Evolutionary conservation across 1,140 invertebrate genomes (phyloP).

Genomic region (Drosophila sproati): DNA sequence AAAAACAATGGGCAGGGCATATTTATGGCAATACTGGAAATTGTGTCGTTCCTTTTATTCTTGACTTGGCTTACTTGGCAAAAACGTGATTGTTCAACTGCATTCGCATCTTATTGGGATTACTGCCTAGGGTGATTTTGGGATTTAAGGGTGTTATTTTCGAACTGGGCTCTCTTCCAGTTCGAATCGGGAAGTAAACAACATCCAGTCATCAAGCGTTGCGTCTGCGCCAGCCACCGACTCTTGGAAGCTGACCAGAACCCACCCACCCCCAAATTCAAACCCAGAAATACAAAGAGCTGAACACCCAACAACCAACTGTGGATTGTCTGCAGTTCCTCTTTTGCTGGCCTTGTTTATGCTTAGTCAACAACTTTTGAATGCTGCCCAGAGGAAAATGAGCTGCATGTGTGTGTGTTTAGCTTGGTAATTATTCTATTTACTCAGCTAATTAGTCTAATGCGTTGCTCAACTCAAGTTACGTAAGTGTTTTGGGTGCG

Average conservation of each 20-base stretch:
- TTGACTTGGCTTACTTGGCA: conserved; percentile 54
- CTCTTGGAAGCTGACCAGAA: conserved; percentile 43
- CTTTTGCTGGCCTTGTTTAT: conserved; percentile 61
- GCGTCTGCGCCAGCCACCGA: conserved; percentile 46
- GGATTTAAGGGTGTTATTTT: conserved; percentile 49
- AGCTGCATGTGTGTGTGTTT: conserved; percentile 43
- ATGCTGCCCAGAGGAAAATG: conserved; percentile 15
- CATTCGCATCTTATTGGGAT: conserved; percentile 50
- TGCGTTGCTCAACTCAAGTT: conserved; percentile 25
- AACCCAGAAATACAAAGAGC: background rate
- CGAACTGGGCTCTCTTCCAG: conserved; percentile 31
- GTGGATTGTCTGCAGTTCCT: conserved; percentile 58
- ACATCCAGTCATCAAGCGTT: conserved; percentile 53
- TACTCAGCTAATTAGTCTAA: conserved; percentile 70
- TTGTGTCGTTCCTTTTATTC: conserved; percentile 43
- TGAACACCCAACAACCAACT: conserved; percentile 64
- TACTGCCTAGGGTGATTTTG: conserved; percentile 2
- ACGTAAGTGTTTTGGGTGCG: conserved; percentile 28
- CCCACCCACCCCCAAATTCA: background rate
- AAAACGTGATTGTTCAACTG: conserved; percentile 68
- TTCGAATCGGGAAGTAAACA: conserved; percentile 77
- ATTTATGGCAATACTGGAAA: conserved; percentile 47
- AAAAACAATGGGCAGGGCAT: conserved; percentile 20
- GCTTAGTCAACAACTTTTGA: conserved; percentile 57
- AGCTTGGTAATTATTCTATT: conserved; percentile 44